Evolutionary conservation across 2,888 invertebrate genomes (phyloP), one percentile per base, ranked within the genome.

Genomic region (Lypha dubia): DNA sequence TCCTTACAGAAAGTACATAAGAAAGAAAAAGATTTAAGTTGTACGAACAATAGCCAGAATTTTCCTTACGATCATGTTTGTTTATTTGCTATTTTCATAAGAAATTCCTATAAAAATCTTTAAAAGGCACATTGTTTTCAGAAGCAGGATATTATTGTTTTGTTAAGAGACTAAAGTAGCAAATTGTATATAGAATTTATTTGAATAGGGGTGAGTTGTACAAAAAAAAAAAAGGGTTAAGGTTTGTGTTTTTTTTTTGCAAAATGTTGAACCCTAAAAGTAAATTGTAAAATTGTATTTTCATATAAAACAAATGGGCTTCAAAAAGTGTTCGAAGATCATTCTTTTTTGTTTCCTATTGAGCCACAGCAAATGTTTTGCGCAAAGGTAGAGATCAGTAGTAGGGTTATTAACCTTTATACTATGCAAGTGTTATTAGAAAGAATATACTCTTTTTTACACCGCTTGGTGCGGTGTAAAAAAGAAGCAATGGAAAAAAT

Each of bases 91-190:
- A 20, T 44, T 56, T 70, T 46, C 9, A 53, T 1, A 49, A 24
- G 24, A 79, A 71, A 32, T 41, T 62, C 24, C 1, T 46, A 46
- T 20, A 51, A 9, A 75, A 53, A 67, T 32, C 3, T 15, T 9
- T 1, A 44, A 5, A 41, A 41, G 38, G 24, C 3, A 17, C 15
- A 46, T 22, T 49, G 60, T 67, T 67, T 60, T 28, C n/a, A 28
- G 9, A 53, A 44, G 53, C 38, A 70, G 70, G 79, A 79, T 79
- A 24, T 53, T 62, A 3, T 65, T 58, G n/a, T 60, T 13, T n/a
- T 56, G 2, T 22, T 32, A 15, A 62, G 20, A 44, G 44, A 32
- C 56, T 51, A 56, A 32, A 6, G 3, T 8, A 53, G 28, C 7
- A 63, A 7, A 1, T 49, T 17, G 17, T 56, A n/a, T 17, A 17